A percentile compares a stretch with the other conserved stretches of the same genome.
These are phyloP conservation scores for Coenonympha arcania DNA, from an alignment of 2,888 invertebrate genomes.

Conservation along the genomic window DNA sequence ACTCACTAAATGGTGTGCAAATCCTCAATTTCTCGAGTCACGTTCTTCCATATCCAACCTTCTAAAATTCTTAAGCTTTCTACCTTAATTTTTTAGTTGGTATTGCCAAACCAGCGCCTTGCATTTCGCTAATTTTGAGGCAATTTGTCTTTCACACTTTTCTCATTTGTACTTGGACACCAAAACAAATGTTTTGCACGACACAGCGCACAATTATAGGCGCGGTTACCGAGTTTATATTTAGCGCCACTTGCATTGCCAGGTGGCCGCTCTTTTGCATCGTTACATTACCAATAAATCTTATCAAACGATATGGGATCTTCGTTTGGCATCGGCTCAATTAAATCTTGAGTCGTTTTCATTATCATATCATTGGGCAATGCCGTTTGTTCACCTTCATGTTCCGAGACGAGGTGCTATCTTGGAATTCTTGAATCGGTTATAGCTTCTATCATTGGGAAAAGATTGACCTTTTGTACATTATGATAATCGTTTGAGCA, in stretches of 20 bases:
- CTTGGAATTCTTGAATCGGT: slow-evolving; percentile 4
- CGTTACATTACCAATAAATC: slow-evolving; percentile 40
- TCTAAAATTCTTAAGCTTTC: too few species aligned
- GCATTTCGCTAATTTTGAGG: too few species aligned
- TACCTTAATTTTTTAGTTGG: too few species aligned
- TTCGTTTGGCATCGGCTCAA: slow-evolving; percentile 29
- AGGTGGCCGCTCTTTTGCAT: slow-evolving; percentile 41
- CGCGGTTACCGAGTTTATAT: slow-evolving; percentile 37
- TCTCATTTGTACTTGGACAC: not conserved
- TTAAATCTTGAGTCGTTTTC: slow-evolving; percentile 27
- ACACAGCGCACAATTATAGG: slow-evolving; percentile 12
- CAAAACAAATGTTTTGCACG: slow-evolving; percentile 4
- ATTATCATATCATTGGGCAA: slow-evolving; percentile 15
- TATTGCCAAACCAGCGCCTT: too few species aligned
- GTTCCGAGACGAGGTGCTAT: not conserved
- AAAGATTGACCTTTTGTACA: not conserved
- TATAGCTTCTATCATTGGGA: not conserved
- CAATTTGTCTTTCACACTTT: too few species aligned
- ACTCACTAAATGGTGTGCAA: too few species aligned
- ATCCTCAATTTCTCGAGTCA: too few species aligned
- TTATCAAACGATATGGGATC: slow-evolving; percentile 23
- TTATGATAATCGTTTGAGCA: not conserved
- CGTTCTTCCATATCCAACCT: too few species aligned
- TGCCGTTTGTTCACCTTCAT: slow-evolving; percentile 9
- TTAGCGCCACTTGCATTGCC: slow-evolving; percentile 47